Evolutionary conservation across 2,888 invertebrate genomes (phyloP), one percentile per base, ranked within the genome.

Genomic region (Chalcosyrphus nemorum): DNA sequence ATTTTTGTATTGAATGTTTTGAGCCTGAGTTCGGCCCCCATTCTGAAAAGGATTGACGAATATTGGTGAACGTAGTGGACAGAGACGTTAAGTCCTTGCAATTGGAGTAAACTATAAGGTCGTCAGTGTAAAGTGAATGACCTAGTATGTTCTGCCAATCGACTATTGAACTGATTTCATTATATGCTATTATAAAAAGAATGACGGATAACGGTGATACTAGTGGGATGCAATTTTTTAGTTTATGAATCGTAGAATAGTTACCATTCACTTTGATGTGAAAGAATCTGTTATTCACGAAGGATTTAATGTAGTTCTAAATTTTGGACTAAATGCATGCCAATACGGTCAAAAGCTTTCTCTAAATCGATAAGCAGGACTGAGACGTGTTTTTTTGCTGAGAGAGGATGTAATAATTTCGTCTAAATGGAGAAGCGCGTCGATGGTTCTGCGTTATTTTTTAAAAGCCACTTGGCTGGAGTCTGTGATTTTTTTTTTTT

Each of bases 81-180:
- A n/a, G n/a, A n/a, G n/a, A n/a, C 41, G 32, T 61, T 45, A 61
- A 32, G 32, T 45, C 29, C 6, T 45, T 61, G 45, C 61, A 45
- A 11, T 29, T 45, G 5, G 61, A 45, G 45, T 45, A 61, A 17
- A 61, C 17, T 17, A 45, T n/a, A 1, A 61, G 19, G 11, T 32
- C 45, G 32, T 61, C 61, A 2, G 61, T 41, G 29, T 61, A 45
- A 5, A 61, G 15, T 15, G 29, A 4, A 45, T 61, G 45, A 19
- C 32, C 17, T 17, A 61, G 32, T 2, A 9, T 47, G 43, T 4
- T 29, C 32, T 61, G 45, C 11, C 29, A 15, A 15, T 61, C 27
- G 1, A 61, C 32, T 45, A 47, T 45, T 17, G 43, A 45, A 19
- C 45, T 61, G 45, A 45, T 29, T 47, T 61, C 61, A 61, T 61